Conservation (phyloP, 1,140 invertebrate genomes). For the Phymorhynchus buccinoides region DNA sequence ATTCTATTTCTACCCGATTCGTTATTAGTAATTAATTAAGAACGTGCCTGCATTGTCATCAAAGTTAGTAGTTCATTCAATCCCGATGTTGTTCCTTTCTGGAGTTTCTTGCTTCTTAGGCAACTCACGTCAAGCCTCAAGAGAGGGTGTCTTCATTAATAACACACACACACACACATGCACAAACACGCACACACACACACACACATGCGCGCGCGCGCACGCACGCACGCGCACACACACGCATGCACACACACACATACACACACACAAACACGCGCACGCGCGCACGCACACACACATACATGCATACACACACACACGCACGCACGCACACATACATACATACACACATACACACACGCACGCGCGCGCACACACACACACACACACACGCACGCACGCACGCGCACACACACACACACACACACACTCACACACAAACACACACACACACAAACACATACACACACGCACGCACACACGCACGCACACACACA, state of each 20-base stretch:
- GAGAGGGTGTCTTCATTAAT: too few species aligned
- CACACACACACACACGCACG: constrained; percentile 18
- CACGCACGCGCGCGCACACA: neutral
- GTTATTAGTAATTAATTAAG: too few species aligned
- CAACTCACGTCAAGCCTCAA: neutral
- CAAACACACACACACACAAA: constrained; percentile 10
- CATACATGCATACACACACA: neutral
- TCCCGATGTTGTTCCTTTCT: too few species aligned
- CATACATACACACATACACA: constrained; percentile 11
- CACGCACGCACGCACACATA: neutral
- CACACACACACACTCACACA: constrained; percentile 30
- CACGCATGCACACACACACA: neutral
- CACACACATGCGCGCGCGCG: neutral
- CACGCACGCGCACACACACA: neutral
- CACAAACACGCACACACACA: constrained; percentile 8
- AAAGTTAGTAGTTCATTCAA: too few species aligned
- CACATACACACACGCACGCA: neutral
- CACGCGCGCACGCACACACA: neutral
- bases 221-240: neutral
- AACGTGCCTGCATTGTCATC: too few species aligned
- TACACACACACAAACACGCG: neutral
- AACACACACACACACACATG: neutral
- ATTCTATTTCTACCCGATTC: too few species aligned
- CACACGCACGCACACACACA: constrained; percentile 9
- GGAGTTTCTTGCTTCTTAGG: neutral